phyloP scores from a whole-genome alignment of 2,113 vertebrate genomes.

The Oncorhynchus nerka region DNA sequence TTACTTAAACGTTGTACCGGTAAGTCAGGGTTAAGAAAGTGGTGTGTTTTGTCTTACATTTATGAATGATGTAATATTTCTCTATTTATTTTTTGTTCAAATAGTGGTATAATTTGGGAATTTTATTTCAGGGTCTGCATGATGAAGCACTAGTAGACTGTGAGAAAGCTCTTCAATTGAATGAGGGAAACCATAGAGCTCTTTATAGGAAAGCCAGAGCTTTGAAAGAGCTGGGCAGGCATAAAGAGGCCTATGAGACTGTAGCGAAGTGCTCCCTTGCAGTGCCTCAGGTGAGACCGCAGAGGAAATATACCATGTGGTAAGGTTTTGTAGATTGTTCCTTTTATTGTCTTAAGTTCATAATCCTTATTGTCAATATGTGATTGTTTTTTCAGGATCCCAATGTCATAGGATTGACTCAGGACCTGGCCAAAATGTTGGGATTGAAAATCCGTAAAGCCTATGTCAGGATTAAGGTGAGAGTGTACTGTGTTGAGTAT shows the following conservation, averaged over 20 bases:
- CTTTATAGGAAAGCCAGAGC: slow-evolving; percentile 90
- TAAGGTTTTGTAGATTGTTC: neutral
- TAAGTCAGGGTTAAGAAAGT: slow-evolving; percentile 35
- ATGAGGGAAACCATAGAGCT: slow-evolving; percentile 86
- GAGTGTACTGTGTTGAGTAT: slow-evolving; percentile 6
- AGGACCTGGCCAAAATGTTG: slow-evolving; percentile 92
- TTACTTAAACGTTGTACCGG: slow-evolving; percentile 86
- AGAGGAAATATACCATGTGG: neutral
- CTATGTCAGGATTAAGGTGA: slow-evolving; percentile 91
- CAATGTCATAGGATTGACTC: slow-evolving; percentile 90
- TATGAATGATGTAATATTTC: neutral
- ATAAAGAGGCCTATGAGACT: slow-evolving; percentile 90
- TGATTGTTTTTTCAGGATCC: slow-evolving; percentile 79
- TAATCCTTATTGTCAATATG: neutral
- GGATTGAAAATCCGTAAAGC: slow-evolving; percentile 97
- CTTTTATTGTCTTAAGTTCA: neutral
- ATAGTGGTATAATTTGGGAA: neutral
- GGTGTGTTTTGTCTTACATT: too few species aligned
- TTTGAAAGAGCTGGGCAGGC: slow-evolving; percentile 84
- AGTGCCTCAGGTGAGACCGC: slow-evolving; percentile 85
- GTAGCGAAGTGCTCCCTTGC: slow-evolving; percentile 92
- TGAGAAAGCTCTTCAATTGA: slow-evolving; percentile 83
- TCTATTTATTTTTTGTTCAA: neutral
- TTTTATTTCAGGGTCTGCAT: slow-evolving; percentile 75
- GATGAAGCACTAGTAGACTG: slow-evolving; percentile 90